These are phyloP conservation scores for Amazona ochrocephala DNA, from an alignment of 2,797 vertebrate genomes.

Conservation along the genomic window DNA sequence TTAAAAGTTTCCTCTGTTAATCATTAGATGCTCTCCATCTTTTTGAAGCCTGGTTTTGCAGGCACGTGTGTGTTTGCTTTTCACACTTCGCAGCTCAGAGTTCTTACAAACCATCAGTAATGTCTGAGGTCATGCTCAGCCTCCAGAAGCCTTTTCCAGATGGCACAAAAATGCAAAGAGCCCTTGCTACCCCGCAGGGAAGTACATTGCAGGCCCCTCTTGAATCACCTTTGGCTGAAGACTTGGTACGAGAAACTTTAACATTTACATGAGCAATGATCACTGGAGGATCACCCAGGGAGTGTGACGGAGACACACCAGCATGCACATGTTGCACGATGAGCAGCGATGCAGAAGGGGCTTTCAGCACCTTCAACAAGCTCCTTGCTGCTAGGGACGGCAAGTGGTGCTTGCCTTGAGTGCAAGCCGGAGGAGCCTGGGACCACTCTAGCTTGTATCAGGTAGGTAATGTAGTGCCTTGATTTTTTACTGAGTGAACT, in stretches of 20 bases:
- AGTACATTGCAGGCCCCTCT: neutral
- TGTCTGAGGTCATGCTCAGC: neutral
- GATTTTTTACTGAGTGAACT: neutral
- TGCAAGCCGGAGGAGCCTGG: neutral
- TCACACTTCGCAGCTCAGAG: neutral
- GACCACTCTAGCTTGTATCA: neutral
- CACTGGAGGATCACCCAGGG: neutral
- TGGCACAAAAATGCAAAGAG: neutral
- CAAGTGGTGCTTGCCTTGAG: rapidly evolving
- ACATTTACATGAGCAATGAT: neutral
- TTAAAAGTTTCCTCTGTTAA: neutral
- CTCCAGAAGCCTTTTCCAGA: neutral
- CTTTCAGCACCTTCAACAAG: neutral
- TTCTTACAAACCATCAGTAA: neutral
- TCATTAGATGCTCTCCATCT: neutral
- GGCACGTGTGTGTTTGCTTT: neutral
- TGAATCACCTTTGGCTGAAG: neutral
- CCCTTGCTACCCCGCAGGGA: neutral
- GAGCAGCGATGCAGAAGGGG: neutral
- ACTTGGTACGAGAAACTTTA: rapidly evolving
- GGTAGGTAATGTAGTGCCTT: neutral
- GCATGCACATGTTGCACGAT: neutral
- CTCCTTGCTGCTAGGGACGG: neutral
- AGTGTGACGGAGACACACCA: neutral
- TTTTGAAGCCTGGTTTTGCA: neutral